Percentiles rank a stretch among this genome's conserved stretches.
These are phyloP conservation scores for Melanophora roralis DNA, from an alignment of 2,888 invertebrate genomes.

Conservation along the genomic window DNA sequence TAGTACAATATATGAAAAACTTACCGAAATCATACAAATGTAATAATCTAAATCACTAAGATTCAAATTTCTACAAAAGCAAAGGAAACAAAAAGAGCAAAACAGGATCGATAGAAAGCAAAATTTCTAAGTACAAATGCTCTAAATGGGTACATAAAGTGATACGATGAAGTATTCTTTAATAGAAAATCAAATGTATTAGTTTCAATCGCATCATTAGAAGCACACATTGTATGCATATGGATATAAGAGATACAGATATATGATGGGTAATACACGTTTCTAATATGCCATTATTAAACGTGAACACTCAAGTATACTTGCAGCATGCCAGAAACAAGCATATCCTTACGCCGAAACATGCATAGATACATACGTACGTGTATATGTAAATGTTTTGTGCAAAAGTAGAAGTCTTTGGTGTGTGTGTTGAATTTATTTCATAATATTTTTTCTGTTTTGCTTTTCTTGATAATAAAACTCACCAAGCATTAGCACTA, in stretches of 20 bases:
- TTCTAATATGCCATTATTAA: conserved; percentile 17
- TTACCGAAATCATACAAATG: conserved; percentile 45
- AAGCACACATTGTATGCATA: conserved; percentile 13
- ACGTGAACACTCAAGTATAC: neutral
- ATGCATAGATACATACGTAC: neutral
- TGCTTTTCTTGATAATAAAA: neutral
- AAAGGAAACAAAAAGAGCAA: too few relatives aligned
- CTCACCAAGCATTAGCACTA: neutral
- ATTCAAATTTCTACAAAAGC: conserved; percentile 17
- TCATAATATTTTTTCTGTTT: conserved; percentile 1
- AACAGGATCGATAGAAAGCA: neutral
- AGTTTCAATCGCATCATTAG: conserved; percentile 20
- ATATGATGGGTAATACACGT: conserved; percentile 16
- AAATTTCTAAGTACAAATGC: conserved; percentile 1
- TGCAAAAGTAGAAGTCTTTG: neutral
- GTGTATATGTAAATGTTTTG: neutral
- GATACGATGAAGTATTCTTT: too few relatives aligned
- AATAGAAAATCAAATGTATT: conserved; percentile 9
- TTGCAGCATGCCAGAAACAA: neutral
- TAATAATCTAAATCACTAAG: conserved; percentile 45
- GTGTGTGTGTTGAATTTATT: conserved; percentile 5
- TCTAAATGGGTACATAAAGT: neutral
- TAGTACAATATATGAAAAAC: conserved; percentile 17
- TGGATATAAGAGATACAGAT: neutral
- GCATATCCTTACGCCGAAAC: neutral